Evolutionary conservation across 2,888 invertebrate species (phyloP).

Genomic region (Drymonia ruficornis): DNA sequence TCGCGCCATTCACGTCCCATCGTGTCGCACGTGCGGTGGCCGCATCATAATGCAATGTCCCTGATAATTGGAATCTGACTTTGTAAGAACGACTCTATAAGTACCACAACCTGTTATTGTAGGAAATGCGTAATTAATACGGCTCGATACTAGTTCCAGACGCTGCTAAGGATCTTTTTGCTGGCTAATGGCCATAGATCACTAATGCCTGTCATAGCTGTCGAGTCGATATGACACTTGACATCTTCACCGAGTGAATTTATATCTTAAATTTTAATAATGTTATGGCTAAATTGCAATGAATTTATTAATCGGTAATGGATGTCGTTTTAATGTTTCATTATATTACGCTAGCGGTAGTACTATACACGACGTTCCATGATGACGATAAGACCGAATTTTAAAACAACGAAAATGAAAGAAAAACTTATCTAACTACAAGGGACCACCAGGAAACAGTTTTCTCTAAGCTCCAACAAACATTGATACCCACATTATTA

Average conservation of each 20-base stretch:
- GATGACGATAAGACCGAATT: slow-evolving; percentile 10
- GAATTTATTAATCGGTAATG: slow-evolving; percentile 37
- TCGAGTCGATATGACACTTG: slow-evolving; percentile 30
- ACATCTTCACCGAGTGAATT: slow-evolving; percentile 25
- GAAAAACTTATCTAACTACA: neutral
- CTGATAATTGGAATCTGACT: slow-evolving; percentile 61
- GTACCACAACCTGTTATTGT: slow-evolving; percentile 57
- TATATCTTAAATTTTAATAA: slow-evolving; percentile 28
- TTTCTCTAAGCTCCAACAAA: no score
- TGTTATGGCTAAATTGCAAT: slow-evolving; percentile 11
- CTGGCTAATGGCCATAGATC: slow-evolving; percentile 47
- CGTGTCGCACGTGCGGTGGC: slow-evolving; percentile 67
- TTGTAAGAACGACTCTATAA: slow-evolving; percentile 41
- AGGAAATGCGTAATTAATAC: slow-evolving; percentile 56
- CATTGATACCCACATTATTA: no score
- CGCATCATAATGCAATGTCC: slow-evolving; percentile 61
- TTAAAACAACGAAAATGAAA: neutral
- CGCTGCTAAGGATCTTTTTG: slow-evolving; percentile 43
- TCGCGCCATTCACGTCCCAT: slow-evolving; percentile 73
- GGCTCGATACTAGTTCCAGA: slow-evolving; percentile 42
- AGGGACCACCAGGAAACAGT: neutral
- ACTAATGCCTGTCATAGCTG: slow-evolving; percentile 48
- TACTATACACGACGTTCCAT: slow-evolving; percentile 37
- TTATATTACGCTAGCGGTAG: slow-evolving; percentile 45
- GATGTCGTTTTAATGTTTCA: slow-evolving; percentile 48